These are phyloP conservation scores for Dicyrtomina minuta DNA, from an alignment of 2,888 invertebrate genomes.

Conservation along the genomic window DNA sequence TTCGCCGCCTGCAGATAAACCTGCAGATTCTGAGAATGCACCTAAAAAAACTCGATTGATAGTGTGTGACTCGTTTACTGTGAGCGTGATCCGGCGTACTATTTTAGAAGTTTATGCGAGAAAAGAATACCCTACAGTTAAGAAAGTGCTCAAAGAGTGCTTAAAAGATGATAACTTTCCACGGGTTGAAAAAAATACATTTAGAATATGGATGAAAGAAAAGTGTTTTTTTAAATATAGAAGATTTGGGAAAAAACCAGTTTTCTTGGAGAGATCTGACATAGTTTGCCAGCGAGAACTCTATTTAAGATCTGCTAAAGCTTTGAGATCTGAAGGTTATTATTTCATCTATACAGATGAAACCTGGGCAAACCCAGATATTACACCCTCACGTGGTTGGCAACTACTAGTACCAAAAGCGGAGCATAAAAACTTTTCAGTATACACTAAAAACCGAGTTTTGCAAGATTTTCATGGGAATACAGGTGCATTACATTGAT, in stretches of 20 bases:
- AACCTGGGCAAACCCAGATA: constrained; percentile 9
- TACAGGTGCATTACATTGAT: neutral
- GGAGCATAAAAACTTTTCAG: constrained; percentile 1
- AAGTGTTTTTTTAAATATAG: neutral
- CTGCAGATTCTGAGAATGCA: too few species aligned
- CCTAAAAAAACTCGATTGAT: too few species aligned
- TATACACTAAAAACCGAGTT: neutral
- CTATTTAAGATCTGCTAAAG: neutral
- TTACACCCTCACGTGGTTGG: neutral
- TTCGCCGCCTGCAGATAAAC: too few species aligned
- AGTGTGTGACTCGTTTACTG: too few species aligned
- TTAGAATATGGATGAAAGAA: neutral
- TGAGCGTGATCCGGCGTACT: too few species aligned
- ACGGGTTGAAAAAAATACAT: neutral
- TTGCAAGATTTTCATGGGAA: neutral
- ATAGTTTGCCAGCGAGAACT: neutral
- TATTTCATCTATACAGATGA: constrained; percentile 4
- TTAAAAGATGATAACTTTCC: neutral
- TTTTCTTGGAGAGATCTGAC: constrained; percentile 1
- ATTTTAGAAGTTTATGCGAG: neutral
- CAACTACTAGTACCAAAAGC: neutral
- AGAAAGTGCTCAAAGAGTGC: neutral
- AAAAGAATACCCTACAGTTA: constrained; percentile 30
- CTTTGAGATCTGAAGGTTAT: neutral
- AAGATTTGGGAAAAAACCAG: neutral